These are phyloP conservation scores for Brachynemurus nebulosus DNA, from an alignment of 2,888 invertebrate genomes.

Conservation along the genomic window DNA sequence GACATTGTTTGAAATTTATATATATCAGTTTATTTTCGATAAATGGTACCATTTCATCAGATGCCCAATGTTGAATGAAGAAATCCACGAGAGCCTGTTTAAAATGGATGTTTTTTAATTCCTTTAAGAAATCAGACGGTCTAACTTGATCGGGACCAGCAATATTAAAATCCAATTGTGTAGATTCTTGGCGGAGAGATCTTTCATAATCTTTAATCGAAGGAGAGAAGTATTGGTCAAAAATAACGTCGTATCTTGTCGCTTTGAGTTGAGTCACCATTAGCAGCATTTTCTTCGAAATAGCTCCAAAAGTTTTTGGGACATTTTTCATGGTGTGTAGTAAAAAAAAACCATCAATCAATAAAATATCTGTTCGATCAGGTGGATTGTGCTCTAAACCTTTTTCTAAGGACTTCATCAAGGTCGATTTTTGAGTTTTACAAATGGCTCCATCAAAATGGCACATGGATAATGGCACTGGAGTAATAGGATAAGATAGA, in stretches of 20 bases:
- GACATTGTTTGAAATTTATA: conserved; percentile 12
- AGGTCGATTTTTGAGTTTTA: conserved; percentile 2
- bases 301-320: conserved; percentile 11
- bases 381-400: neutral
- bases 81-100: conserved; percentile 11
- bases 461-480: conserved; percentile 1
- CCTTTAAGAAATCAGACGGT: conserved; percentile 2
- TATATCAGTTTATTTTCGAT: conserved; percentile 3
- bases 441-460: conserved; percentile 1
- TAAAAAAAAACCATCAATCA: conserved; percentile 20
- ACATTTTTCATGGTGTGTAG: conserved; percentile 19
- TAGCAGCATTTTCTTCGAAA: conserved; percentile 14
- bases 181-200: neutral
- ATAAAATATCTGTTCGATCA: conserved; percentile 9
- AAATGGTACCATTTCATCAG: conserved; percentile 12
- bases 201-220: conserved; percentile 9
- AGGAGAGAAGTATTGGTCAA: conserved; percentile 2
- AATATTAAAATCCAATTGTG: conserved; percentile 4
- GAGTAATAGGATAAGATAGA: conserved; percentile 2
- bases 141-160: conserved; percentile 10
- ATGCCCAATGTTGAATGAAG: conserved; percentile 10
- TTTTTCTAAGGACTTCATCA: neutral
- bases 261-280: conserved; percentile 4
- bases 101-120: conserved; percentile 9
- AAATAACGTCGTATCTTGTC: neutral